Conservation (phyloP, 2,797 vertebrate species). For the Myripristis jacobus region DNA sequence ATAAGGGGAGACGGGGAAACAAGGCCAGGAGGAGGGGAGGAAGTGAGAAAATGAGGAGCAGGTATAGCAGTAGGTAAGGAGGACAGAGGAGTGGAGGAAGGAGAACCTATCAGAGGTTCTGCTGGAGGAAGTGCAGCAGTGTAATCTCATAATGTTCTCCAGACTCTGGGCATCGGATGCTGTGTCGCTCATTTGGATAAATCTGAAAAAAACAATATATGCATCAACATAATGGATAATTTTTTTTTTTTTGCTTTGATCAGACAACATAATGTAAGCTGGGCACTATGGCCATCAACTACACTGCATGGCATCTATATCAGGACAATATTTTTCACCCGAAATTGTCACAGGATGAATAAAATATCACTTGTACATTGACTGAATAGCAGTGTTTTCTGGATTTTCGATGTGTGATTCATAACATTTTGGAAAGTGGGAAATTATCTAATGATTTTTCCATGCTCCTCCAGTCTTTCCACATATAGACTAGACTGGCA, state of each 20-base stretch:
- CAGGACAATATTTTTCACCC: no score
- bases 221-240: neutral
- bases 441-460: neutral
- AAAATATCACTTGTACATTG: no score
- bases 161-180: slow-evolving; percentile 96
- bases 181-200: slow-evolving; percentile 97
- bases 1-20: slow-evolving; percentile 3
- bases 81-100: neutral
- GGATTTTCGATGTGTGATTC: no score
- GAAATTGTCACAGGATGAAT: no score
- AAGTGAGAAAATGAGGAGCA: neutral
- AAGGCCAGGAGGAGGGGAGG: slow-evolving; percentile 3
- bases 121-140: slow-evolving; percentile 96
- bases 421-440: neutral
- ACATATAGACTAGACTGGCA: neutral
- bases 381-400: no score
- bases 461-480: neutral
- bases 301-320: no score
- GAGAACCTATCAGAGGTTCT: slow-evolving; percentile 89
- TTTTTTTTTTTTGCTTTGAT: no score
- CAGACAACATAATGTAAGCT: no score
- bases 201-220: slow-evolving; percentile 79
- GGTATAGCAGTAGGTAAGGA: neutral
- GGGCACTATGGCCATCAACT: no score
- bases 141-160: slow-evolving; percentile 98